Base-by-base conservation (phyloP, 1,140 invertebrate genomes). In the Leucophenga varia region DNA sequence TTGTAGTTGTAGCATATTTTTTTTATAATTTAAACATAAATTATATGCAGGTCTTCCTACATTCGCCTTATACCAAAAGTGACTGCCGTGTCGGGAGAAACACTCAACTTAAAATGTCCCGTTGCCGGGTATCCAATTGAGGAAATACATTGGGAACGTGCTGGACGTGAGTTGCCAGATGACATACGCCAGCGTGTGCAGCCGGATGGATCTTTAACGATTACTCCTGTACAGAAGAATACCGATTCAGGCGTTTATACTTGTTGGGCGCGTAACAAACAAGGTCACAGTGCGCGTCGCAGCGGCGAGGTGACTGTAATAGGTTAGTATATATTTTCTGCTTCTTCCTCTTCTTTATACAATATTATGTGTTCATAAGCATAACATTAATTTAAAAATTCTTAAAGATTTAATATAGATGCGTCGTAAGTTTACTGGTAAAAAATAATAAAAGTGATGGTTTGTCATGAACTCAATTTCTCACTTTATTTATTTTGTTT, bases 81-180 rank as follows among this genome's bases (percentile, higher is more conserved):
- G 36, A 92, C 90, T 18, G 90, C 89, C 1, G 88, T 93, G 4
- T 88, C 90, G 1, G 89, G 89, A 22, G 86, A 91, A 70, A 82
- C 81, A 38, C 78, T 93, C 40, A 80, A 84, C 35, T 77, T 95
- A 13, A 86, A 88, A 63, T 95, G 91, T 77, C 90, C 90, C 6
- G 91, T 91, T 0, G 88, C 89, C 4, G 73, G 91, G 3, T 91
- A 89, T 73, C 91, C 91, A 6, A 87, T 93, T 47, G 84, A 88
- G 50, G 83, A 87, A 56, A 87, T 92, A 47, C 84, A 84, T 28
- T 93, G 91, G 90, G 86, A 89, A 65, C 82, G 87, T 64, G 84
- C 81, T 32, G 86, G 85, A n/a, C 78, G 83, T 19, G 82, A 86
- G 55, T 75, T 94, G 25, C 90, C 90, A 1, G 85, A 89, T 47